Conservation (phyloP, 2,113 vertebrate genomes). For the Trichomycterus rosablanca region DNA sequence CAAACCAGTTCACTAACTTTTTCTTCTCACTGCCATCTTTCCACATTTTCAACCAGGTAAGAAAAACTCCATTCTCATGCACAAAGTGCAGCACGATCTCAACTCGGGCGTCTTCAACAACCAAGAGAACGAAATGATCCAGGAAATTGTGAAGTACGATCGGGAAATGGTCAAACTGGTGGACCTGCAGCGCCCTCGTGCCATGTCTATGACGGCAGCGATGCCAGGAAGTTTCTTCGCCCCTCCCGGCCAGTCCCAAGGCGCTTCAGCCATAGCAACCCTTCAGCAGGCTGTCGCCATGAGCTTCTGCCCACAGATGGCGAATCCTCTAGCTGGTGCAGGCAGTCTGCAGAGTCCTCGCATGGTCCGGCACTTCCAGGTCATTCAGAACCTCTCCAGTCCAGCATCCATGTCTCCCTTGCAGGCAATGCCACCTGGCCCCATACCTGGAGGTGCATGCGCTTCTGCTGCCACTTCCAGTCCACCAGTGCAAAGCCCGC, state of each 20-base stretch:
- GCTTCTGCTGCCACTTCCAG: constrained; percentile 69
- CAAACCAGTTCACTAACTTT: too few species aligned
- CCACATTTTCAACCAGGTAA: constrained; percentile 73
- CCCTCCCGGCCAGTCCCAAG: constrained; percentile 71
- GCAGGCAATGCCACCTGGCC: constrained; percentile 64
- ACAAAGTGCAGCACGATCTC: constrained; percentile 96
- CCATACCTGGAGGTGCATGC: constrained; percentile 63
- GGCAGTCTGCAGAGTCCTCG: constrained; percentile 82
- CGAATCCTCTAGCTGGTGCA: constrained; percentile 80
- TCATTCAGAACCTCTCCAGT: constrained; percentile 74
- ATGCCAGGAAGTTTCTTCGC: constrained; percentile 67
- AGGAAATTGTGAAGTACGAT: constrained; percentile 98
- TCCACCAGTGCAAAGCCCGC: constrained; percentile 77
- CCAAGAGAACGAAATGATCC: constrained; percentile 95
- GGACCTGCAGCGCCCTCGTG: constrained; percentile 79
- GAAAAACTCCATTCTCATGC: constrained; percentile 92
- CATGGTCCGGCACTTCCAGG: constrained; percentile 81
- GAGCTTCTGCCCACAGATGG: constrained; percentile 96
- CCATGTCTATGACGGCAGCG: constrained; percentile 77
- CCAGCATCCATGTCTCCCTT: constrained; percentile 79
- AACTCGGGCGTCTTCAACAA: constrained; percentile 95
- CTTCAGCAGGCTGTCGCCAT: constrained; percentile 94
- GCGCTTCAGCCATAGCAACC: constrained; percentile 86
- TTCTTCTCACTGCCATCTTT: too few species aligned
- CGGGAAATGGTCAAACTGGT: constrained; percentile 95